phyloP scores from a whole-genome alignment of 2,888 invertebrate species.

The Alsophila aescularia region DNA sequence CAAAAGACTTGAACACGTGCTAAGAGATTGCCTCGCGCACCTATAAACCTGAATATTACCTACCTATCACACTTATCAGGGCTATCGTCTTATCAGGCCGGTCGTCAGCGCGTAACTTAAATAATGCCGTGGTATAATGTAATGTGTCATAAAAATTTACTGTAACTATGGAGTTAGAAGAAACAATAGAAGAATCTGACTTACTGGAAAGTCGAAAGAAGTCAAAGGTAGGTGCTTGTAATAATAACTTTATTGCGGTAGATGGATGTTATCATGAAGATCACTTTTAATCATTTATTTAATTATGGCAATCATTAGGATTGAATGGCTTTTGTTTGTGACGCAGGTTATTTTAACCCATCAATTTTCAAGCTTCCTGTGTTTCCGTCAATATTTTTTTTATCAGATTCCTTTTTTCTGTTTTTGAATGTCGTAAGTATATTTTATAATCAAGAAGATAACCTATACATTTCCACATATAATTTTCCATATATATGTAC shows the following conservation, averaged over 20 bases:
- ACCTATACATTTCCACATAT: too few relatives aligned
- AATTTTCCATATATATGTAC: too few relatives aligned
- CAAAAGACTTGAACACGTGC: neutral
- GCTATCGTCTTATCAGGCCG: conserved; percentile 16
- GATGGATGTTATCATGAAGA: neutral
- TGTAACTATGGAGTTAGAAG: conserved; percentile 16
- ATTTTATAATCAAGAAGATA: too few relatives aligned
- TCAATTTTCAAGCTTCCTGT: too few relatives aligned
- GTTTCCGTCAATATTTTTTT: too few relatives aligned
- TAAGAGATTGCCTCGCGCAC: neutral
- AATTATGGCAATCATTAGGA: too few relatives aligned
- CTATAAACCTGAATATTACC: conserved; percentile 1
- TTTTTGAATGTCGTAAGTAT: too few relatives aligned
- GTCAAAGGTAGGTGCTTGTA: conserved; percentile 3
- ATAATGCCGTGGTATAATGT: conserved; percentile 6
- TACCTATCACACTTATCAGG: conserved; percentile 13
- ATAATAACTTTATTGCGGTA: neutral
- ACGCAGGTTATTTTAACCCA: too few relatives aligned
- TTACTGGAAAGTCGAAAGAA: conserved; percentile 5
- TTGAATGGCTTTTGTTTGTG: too few relatives aligned
- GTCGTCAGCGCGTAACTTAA: conserved; percentile 5
- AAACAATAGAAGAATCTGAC: conserved; percentile 9
- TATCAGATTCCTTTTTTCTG: too few relatives aligned
- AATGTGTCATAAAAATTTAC: conserved; percentile 6
- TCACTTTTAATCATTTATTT: neutral